Base-by-base conservation (phyloP, 2,888 invertebrate genomes). In the Nomada flava region DNA sequence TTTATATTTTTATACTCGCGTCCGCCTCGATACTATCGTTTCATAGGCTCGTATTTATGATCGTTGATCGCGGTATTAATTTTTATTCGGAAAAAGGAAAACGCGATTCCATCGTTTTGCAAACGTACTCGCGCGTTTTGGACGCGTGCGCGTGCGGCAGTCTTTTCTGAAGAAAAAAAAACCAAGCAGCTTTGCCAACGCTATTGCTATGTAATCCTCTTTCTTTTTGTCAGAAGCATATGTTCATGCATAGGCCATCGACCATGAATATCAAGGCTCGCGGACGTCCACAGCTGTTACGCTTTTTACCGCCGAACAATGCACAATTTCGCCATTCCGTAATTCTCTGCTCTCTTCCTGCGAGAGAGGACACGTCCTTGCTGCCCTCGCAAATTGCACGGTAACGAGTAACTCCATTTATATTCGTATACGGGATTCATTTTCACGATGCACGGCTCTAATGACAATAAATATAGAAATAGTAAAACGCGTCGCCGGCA, bases 301-400 rank as follows among this genome's bases (percentile, higher is more conserved):
- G 55, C 68, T 72, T 77, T 82, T 82, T 76, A 63, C 83, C 68
- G 60, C 60, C 44, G 83, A 83, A 75, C 83, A 82, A 82, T 78
- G 75, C 60, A 60, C 71, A 81, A 77, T 78, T 83, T 63, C 83
- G 55, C 55, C 47, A 67, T 55, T 67, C 72, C 65, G 77, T 67
- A 70, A 79, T 79, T 75, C 68, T 26, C 57, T 42, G 50, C 55
- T 55, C 53, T 67, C 36, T 36, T 36, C 36, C 36, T 64, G 13
- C 15, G 26, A 23, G 52, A 52, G 53, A 23, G 50, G 62, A 63
- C 68, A 47, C 75, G 47, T 60, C 70, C 53, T 70, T 64, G 55
- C 70, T 68, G 62, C 67, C 62, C 79, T 55, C 72, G 62, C 52
- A 63, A 76, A 80, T 80, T 80, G 50, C 77, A 60, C 57, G n/a